Base-by-base conservation (phyloP, 2,797 vertebrate species). In the Phoebastria nigripes region DNA sequence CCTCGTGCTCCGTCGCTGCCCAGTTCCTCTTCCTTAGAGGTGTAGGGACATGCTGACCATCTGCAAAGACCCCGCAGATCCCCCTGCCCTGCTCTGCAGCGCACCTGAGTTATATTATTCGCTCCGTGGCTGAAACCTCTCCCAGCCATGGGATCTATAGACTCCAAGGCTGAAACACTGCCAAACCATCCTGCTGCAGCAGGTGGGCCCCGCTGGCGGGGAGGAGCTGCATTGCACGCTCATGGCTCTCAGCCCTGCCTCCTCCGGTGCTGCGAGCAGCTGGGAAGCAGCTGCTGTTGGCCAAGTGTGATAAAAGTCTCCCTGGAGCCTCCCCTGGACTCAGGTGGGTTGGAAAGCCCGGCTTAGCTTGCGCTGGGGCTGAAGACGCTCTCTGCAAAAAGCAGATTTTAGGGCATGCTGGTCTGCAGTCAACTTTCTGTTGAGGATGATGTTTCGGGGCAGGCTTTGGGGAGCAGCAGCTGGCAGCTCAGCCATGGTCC, bases 261-360 rank as follows among this genome's bases (percentile, higher is more conserved):
- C 29, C 73, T 82, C 73, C 17, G 12, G 6, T 58, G 55, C 85
- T 90, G 37, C 0, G 3, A 95, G 88, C 87, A 91, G 93, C 95
- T 96, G 95, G 87, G 85, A 71, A 93, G 79, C 56, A 67, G 80
- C 92, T 90, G 69, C 28, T 8, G 5, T 13, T 74, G 73, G 90
- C 90, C 90, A 94, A 89, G 83, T 62, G 55, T 76, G 93, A 47
- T 74, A 91, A 92, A 89, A 91, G 70, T 61, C 70, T 91, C 54
- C 37, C 41, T 87, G 37, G 73, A 81, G 18, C 47, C n/a, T 41
- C 56, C 33, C 15, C 42, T 78, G 62, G 49, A 66, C 46, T 87
- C 2, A 9, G 49, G 14, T 42, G 65, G 8, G 26, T n/a, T 81
- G 73, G 65, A 89, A 89, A 84, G 26, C 73, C 42, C 0, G 1